Conservation (phyloP, 1,140 invertebrate genomes). For the Zophobas morio region DNA sequence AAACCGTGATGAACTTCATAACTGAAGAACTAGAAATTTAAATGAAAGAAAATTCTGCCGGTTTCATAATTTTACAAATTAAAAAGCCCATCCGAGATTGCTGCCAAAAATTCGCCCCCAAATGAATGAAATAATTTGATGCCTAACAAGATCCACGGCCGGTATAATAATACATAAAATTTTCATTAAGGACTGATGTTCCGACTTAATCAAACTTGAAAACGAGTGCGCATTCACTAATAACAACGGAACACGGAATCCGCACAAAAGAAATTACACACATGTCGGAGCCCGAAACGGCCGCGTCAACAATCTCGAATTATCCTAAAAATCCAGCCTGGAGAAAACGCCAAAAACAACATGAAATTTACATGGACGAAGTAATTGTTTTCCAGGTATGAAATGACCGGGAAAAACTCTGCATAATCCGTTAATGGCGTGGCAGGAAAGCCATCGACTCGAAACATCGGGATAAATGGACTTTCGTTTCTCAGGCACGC, state of each 20-base stretch:
- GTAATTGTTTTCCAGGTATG: too few relatives aligned
- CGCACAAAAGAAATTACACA: constrained; percentile 6
- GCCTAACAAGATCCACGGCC: constrained; percentile 18
- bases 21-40: too few relatives aligned
- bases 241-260: background rate
- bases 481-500: background rate
- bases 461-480: background rate
- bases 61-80: constrained; percentile 24
- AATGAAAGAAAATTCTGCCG: background rate
- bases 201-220: constrained; percentile 24
- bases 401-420: background rate
- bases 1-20: too few relatives aligned
- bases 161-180: constrained; percentile 34
- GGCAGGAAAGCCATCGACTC: background rate
- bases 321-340: too few relatives aligned
- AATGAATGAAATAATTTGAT: constrained; percentile 42
- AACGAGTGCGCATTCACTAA: constrained; percentile 14
- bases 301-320: background rate
- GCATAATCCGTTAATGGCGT: background rate
- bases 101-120: constrained; percentile 22
- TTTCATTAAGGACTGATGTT: constrained; percentile 35
- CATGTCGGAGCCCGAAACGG: background rate
- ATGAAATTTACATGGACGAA: background rate
- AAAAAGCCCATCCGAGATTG: constrained; percentile 12
- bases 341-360: background rate